Percentiles rank a stretch among this genome's conserved stretches.
phyloP scores from a whole-genome alignment of 2,113 vertebrate genomes.

The Paracanthobrama guichenoti region DNA sequence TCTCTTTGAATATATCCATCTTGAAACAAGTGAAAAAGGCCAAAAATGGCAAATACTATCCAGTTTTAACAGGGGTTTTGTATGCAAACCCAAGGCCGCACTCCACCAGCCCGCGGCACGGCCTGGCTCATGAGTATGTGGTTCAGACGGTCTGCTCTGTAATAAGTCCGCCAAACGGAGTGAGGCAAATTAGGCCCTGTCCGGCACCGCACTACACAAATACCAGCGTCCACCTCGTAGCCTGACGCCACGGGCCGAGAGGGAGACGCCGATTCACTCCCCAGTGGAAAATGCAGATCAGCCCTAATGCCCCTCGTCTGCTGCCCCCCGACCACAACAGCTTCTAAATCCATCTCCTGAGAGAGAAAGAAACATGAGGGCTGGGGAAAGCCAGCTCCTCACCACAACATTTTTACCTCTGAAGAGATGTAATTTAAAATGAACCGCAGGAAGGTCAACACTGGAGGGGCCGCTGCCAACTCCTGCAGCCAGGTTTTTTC shows the following conservation, averaged over 20 bases:
- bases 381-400: slow-evolving; percentile 45
- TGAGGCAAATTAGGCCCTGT: slow-evolving; percentile 18
- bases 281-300: slow-evolving; percentile 72
- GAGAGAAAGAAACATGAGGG: slow-evolving; percentile 43
- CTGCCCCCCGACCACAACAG: slow-evolving; percentile 66
- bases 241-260: slow-evolving; percentile 59
- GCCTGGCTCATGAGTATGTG: neutral
- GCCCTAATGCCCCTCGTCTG: slow-evolving; percentile 55
- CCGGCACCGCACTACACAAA: slow-evolving; percentile 64
- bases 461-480: slow-evolving; percentile 60
- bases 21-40: neutral
- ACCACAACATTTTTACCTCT: slow-evolving; percentile 74
- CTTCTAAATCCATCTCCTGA: slow-evolving; percentile 70
- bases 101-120: neutral
- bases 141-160: slow-evolving; percentile 34
- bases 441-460: slow-evolving; percentile 68
- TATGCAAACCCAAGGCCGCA: neutral
- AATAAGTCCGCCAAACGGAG: slow-evolving; percentile 25
- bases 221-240: slow-evolving; percentile 61
- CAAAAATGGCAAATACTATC: neutral
- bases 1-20: neutral
- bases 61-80: neutral
- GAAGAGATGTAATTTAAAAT: slow-evolving; percentile 74
- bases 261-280: slow-evolving; percentile 29
- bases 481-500: slow-evolving; percentile 53